Base-by-base conservation (phyloP, 2,113 vertebrate species). In the Callopanchax toddi region DNA sequence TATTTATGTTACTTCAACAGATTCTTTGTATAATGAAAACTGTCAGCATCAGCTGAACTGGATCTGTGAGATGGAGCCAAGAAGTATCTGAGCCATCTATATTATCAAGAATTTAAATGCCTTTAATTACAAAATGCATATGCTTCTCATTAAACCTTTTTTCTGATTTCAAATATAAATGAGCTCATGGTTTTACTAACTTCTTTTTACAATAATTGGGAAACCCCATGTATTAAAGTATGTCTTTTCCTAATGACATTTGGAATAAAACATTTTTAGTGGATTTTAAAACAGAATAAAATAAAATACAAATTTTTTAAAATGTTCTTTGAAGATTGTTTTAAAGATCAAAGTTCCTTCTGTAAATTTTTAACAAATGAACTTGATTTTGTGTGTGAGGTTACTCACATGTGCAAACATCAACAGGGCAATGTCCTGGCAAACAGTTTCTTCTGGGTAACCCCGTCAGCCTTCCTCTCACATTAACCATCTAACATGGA, bases 311-410 rank as follows among this genome's bases (percentile, higher is more conserved):
- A n/a, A n/a, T n/a, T n/a, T n/a, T n/a, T n/a, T n/a, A n/a, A n/a
- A n/a, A n/a, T n/a, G n/a, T n/a, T n/a, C n/a, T 32, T 32, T 32
- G 29, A 32, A 6, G 29, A 11, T 11, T 10, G 23, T 53, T 68
- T 44, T 16, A 11, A 3, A n/a, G 9, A 49, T 51, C 13, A 37
- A 13, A 29, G 46, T 48, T 8, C n/a, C 44, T 22, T 0, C 60
- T 70, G 81, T 86, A 32, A 87, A 88, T 87, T 43, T 83, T 86
- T 87, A 85, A 85, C 86, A 53, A 53, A 57, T 56, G 6, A 51
- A 56, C 55, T 54, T 16, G 44, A 46, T 53, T 66, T 78, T 84
- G 71, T 85, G 85, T 82, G 79, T 54, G 55, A 60, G 71, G 63
- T 54, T 60, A 16, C 25, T 39, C 65, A 59, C 44, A 61, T 25